phyloP scores from a whole-genome alignment of 1,140 invertebrate species.

The Eriocheir sinensis region DNA sequence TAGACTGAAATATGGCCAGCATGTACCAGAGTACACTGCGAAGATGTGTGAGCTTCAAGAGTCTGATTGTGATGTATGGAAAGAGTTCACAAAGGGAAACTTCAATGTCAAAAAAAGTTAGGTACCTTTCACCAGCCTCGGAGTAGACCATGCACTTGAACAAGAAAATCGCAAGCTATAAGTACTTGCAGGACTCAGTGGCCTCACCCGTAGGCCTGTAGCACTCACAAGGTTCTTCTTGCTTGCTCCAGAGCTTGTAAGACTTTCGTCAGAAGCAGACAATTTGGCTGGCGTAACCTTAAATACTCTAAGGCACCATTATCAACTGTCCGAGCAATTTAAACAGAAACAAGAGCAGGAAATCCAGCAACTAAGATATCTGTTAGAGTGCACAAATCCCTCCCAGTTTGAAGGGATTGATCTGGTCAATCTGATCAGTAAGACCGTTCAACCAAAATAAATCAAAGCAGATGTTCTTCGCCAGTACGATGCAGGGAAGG shows the following conservation, averaged over 20 bases:
- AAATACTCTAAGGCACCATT: neutral
- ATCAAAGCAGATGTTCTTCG: neutral
- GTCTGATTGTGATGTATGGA: neutral
- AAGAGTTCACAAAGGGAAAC: neutral
- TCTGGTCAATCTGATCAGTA: neutral
- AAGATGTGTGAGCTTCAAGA: neutral
- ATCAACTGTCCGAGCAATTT: neutral
- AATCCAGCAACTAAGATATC: neutral
- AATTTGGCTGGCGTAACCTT: neutral
- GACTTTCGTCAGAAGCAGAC: neutral
- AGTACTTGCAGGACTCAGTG: slow-evolving; percentile 9
- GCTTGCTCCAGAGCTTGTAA: neutral
- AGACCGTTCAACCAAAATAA: neutral
- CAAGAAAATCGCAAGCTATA: neutral
- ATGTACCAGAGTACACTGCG: slow-evolving; percentile 7
- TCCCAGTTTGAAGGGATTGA: neutral
- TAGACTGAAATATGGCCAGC: slow-evolving; percentile 16
- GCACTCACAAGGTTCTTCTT: neutral
- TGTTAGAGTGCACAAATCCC: neutral
- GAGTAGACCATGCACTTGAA: slow-evolving; percentile 36
- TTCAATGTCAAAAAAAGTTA: slow-evolving; percentile 31
- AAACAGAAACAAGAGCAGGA: neutral
- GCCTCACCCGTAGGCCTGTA: neutral
- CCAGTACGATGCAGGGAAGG: neutral
- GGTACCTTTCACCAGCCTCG: neutral